Base-by-base conservation (phyloP, 2,113 vertebrate species). In the Picathartes gymnocephalus region DNA sequence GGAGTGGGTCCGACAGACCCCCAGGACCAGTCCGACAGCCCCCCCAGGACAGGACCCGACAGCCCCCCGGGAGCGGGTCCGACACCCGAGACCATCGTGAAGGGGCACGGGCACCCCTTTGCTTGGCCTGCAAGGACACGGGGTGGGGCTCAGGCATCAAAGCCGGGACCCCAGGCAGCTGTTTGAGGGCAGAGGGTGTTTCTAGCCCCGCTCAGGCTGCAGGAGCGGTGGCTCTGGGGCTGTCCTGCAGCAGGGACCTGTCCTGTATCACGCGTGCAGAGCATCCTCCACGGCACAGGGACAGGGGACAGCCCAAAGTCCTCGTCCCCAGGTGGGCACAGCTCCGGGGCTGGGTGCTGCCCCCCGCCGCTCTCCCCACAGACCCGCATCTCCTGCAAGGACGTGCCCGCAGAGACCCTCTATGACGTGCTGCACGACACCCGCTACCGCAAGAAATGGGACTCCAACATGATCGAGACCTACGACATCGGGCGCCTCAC, bases 401-500 rank as follows among this genome's bases (percentile, higher is more conserved):
- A 99, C 3, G 98, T 99, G 40, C 84, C 97, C 0, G 98, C 99
- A 0, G 98, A 98, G 93, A 99, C 98, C 0, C 96, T 99, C 39
- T 99, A 99, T 1, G 99, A 99, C 0, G 98, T 99, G 85, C 98
- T 99, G 69, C 99, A 99, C 2, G 99, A 99, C 97, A 99, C 98
- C 77, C 95, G 90, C 94, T 99, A 99, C 96, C 98, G 99, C 76
- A 98, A 91, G 95, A 99, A 99, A 69, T 99, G 99, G 99, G 99
- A 99, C 97, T 96, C 97, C 3, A 99, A 99, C 97, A 98, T 99
- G 98, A 98, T 99, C 2, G 99, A 99, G 93, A 99, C 99, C 31
- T 98, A 98, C 9, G 99, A 99, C 96, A 99, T 99, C 12, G 98
- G 98, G 16, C 94, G 98, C 57, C 98, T 99, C 90, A 99, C 98